Evolutionary conservation across 2,888 invertebrate species (phyloP).

Genomic region (Torymus texanus): DNA sequence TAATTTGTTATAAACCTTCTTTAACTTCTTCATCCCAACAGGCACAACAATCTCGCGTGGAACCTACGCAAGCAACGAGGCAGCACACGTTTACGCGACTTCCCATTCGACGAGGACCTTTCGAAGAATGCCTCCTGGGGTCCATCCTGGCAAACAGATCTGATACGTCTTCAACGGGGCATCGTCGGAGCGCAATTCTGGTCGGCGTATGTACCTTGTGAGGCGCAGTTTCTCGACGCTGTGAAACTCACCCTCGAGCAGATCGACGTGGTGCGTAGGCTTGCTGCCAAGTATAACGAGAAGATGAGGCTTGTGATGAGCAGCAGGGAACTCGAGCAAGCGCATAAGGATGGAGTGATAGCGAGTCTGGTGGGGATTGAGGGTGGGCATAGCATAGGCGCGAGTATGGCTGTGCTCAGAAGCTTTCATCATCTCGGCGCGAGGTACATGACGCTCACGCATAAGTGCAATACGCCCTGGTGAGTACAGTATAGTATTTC

Average conservation of each 20-base stretch:
- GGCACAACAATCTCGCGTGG: constrained; percentile 76
- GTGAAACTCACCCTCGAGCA: constrained; percentile 82
- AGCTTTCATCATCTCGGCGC: constrained; percentile 82
- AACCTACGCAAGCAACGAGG: constrained; percentile 73
- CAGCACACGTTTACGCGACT: constrained; percentile 69
- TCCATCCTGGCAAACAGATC: constrained; percentile 76
- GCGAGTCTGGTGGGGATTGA: constrained; percentile 82
- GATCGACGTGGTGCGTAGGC: constrained; percentile 79
- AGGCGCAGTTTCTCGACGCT: constrained; percentile 81
- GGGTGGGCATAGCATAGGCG: constrained; percentile 83
- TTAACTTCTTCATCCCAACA: constrained; percentile 53
- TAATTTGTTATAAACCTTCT: background rate
- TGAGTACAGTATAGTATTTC: too few relatives aligned
- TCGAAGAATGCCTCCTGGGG: constrained; percentile 70
- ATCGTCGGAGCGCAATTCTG: constrained; percentile 77
- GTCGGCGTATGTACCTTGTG: constrained; percentile 78
- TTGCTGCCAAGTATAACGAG: constrained; percentile 69
- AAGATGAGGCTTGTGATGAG: constrained; percentile 75
- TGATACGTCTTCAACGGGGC: constrained; percentile 75
- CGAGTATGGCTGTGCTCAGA: constrained; percentile 81
- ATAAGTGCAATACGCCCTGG: constrained; percentile 84
- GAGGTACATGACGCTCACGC: constrained; percentile 81
- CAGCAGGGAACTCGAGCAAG: constrained; percentile 79
- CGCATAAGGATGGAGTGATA: constrained; percentile 79
- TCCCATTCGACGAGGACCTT: constrained; percentile 74